Evolutionary conservation across 2,888 invertebrate species (phyloP).

Genomic region (Heliconius hortense): DNA sequence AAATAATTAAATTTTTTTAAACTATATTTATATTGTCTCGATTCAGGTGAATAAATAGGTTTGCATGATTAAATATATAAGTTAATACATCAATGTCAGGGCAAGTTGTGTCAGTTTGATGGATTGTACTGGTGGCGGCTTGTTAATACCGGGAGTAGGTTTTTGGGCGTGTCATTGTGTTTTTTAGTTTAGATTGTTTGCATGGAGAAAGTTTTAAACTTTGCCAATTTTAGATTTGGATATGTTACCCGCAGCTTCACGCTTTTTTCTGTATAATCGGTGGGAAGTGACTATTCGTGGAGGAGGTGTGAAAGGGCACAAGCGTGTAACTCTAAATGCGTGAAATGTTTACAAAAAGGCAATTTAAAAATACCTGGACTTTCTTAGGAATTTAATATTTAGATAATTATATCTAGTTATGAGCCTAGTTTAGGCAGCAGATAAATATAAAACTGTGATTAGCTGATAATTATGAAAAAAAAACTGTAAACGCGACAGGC

Average conservation of each 20-base stretch:
- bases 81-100: conserved; percentile 55
- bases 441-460: too few relatives aligned
- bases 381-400: too few relatives aligned
- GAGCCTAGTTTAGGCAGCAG: too few relatives aligned
- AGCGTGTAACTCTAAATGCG: too few relatives aligned
- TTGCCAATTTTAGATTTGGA: background rate
- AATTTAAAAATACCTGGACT: too few relatives aligned
- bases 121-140: conserved; percentile 44
- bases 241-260: background rate
- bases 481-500: background rate
- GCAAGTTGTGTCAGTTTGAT: conserved; percentile 50
- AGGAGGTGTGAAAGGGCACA: too few relatives aligned
- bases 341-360: too few relatives aligned
- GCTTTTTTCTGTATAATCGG: background rate
- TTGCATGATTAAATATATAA: conserved; percentile 48
- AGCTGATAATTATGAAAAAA: too few relatives aligned
- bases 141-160: conserved; percentile 29
- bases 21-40: background rate
- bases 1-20: background rate
- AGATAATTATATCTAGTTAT: too few relatives aligned
- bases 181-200: background rate
- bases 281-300: too few relatives aligned
- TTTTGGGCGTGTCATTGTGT: conserved; percentile 27
- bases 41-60: conserved; percentile 34
- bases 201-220: background rate